phyloP scores from a whole-genome alignment of 2,113 vertebrate genomes.

The Zapornia atra region DNA sequence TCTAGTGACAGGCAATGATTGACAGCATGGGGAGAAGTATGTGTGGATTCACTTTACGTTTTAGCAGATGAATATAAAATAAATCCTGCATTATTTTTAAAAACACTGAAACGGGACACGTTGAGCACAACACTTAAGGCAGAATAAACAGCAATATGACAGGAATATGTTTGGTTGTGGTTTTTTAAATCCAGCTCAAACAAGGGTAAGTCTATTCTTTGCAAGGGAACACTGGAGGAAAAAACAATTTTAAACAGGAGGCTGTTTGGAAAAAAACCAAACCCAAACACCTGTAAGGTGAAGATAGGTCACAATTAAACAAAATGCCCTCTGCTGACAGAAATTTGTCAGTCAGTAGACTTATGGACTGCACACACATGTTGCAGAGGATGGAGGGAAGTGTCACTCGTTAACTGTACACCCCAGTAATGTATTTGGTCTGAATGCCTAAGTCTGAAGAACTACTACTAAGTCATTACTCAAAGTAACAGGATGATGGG shows the following conservation, averaged over 20 bases:
- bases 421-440: not conserved
- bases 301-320: not conserved
- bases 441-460: not conserved
- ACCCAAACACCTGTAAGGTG: not conserved
- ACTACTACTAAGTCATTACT: not conserved
- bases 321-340: not conserved
- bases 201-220: not conserved
- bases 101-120: not conserved
- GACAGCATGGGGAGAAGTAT: not conserved
- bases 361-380: not conserved
- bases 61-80: not conserved
- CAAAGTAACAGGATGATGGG: not conserved
- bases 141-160: not conserved
- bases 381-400: not conserved
- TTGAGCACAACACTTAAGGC: not conserved
- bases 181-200: not conserved
- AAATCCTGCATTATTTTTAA: slow-evolving; percentile 14
- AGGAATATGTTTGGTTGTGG: not conserved
- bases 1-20: not conserved
- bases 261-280: not conserved
- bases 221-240: not conserved
- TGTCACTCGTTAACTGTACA: not conserved
- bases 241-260: not conserved
- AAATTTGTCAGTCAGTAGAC: not conserved
- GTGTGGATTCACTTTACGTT: not conserved